A percentile compares a stretch with the other conserved stretches of the same genome.
These are phyloP conservation scores for Camelus bactrianus DNA, from an alignment of 2,113 vertebrate species.

Conservation along the genomic window DNA sequence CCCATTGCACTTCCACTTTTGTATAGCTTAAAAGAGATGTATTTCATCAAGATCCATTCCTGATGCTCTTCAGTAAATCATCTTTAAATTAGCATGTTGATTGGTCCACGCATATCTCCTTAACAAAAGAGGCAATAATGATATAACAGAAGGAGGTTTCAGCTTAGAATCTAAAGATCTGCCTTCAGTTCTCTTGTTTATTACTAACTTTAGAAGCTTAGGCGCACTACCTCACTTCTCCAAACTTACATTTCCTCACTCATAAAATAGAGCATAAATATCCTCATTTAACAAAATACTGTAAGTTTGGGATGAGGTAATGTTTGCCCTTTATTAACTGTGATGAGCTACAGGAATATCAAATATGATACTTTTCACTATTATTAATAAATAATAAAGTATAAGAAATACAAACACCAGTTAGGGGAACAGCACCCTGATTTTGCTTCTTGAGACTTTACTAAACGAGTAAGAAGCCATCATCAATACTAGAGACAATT, in stretches of 20 bases:
- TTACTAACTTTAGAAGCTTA: not conserved
- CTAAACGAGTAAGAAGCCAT: not conserved
- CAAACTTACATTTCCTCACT: not conserved
- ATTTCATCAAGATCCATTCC: not conserved
- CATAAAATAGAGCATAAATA: not conserved
- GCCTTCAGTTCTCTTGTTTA: not conserved
- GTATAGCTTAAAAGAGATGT: slow-evolving; percentile 5
- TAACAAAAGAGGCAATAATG: not conserved
- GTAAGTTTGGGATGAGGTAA: not conserved
- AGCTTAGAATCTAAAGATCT: not conserved
- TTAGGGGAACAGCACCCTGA: slow-evolving; percentile 43
- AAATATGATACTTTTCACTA: not conserved
- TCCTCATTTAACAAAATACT: not conserved
- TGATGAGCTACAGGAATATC: not conserved
- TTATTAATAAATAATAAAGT: slow-evolving; percentile 25
- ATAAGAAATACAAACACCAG: slow-evolving; percentile 27
- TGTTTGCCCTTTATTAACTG: slow-evolving; percentile 11
- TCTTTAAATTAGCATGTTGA: not conserved
- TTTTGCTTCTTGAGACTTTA: slow-evolving; percentile 64
- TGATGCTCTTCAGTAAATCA: not conserved
- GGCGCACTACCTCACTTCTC: not conserved
- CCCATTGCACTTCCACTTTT: not conserved
- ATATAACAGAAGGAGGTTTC: not conserved
- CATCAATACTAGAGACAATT: slow-evolving; percentile 84
- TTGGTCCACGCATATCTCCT: not conserved